A percentile compares a stretch with the other conserved stretches of the same genome.
phyloP scores from a whole-genome alignment of 2,113 vertebrate species.

The Micronycteris hirsuta region DNA sequence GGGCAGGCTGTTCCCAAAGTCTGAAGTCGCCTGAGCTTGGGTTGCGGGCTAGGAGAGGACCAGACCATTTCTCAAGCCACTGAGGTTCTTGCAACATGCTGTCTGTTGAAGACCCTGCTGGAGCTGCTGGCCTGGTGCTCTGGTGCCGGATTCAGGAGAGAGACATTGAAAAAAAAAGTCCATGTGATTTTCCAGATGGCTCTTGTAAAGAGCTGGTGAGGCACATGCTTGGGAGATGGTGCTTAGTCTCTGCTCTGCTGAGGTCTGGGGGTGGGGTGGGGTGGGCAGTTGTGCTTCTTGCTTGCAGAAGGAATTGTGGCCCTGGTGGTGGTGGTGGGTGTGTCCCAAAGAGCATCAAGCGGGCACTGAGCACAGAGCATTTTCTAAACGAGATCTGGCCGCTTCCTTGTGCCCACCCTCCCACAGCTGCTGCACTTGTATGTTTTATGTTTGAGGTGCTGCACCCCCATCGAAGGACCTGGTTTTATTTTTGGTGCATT shows the following conservation, averaged over 20 bases:
- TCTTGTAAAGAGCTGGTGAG: neutral
- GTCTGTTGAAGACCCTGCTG: neutral
- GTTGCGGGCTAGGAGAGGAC: neutral
- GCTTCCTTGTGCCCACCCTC: neutral
- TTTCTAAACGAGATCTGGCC: neutral
- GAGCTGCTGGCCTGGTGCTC: neutral
- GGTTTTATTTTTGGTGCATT: neutral
- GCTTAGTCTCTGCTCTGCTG: neutral
- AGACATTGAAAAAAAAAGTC: neutral
- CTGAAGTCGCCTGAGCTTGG: neutral
- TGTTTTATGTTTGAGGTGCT: neutral
- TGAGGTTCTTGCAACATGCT: neutral
- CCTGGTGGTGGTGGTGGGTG: neutral
- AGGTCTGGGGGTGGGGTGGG: neutral
- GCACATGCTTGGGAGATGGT: neutral
- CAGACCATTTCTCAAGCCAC: neutral
- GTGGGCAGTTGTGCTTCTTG: neutral
- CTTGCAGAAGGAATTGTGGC: neutral
- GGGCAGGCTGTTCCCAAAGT: conserved; percentile 66
- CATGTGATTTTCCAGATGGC: conserved; percentile 12
- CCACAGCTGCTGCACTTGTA: neutral
- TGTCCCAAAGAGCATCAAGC: neutral
- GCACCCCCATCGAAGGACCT: neutral
- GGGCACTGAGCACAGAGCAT: neutral
- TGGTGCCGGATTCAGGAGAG: neutral